Conservation (phyloP, 2,888 invertebrate species). For the Tanytarsus gracilentus region DNA sequence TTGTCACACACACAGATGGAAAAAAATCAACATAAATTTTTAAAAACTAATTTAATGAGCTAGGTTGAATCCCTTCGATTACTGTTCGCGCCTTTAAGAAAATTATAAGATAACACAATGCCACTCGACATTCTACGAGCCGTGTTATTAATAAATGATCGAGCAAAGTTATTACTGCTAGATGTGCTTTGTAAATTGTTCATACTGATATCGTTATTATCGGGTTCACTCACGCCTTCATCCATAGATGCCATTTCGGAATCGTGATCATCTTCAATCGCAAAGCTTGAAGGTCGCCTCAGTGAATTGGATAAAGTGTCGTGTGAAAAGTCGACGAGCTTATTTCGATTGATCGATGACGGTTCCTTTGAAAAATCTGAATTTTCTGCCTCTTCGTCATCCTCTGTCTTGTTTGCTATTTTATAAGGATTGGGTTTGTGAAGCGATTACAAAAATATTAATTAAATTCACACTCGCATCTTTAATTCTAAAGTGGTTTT, state of each 20-base stretch:
- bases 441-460: neutral
- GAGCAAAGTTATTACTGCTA: slow-evolving; percentile 28
- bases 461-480: neutral
- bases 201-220: slow-evolving; percentile 18
- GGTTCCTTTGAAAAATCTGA: neutral
- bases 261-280: slow-evolving; percentile 19
- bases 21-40: too few relatives aligned
- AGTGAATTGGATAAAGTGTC: neutral
- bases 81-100: slow-evolving; percentile 13
- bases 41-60: too few relatives aligned
- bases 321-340: slow-evolving; percentile 3
- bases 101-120: slow-evolving; percentile 23
- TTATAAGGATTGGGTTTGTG: too few relatives aligned
- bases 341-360: neutral
- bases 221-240: slow-evolving; percentile 24
- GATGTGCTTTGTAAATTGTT: slow-evolving; percentile 18
- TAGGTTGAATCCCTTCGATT: slow-evolving; percentile 25
- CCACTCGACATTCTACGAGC: slow-evolving; percentile 25
- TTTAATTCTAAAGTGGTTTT: too few relatives aligned
- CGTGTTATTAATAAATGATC: slow-evolving; percentile 23
- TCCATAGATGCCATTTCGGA: slow-evolving; percentile 21
- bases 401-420: slow-evolving; percentile 15
- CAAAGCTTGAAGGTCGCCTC: slow-evolving; percentile 11
- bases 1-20: too few relatives aligned
- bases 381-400: slow-evolving; percentile 11